Evolutionary conservation across 2,888 invertebrate species (phyloP), one percentile per base, ranked within the genome.

Genomic region (Drosophila diplacantha): DNA sequence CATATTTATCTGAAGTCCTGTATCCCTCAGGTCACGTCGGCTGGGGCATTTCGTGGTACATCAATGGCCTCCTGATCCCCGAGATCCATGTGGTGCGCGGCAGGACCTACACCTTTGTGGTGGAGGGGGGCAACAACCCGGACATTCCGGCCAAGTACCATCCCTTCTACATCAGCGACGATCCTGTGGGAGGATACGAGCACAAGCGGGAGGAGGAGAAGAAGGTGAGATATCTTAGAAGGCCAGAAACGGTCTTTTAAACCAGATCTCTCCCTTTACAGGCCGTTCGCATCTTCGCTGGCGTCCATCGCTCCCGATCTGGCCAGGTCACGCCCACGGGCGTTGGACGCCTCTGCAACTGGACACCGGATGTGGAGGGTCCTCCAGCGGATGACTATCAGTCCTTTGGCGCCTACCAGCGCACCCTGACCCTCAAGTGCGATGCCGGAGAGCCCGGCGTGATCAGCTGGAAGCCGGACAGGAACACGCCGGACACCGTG

Each of bases 41-140:
- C 34, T 96, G 96, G 96, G 96, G 97, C 29, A 94, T 96, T 69
- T 93, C 95, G 0, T 97, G 96, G 96, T 97, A 96, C 90, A 95
- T 97, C 85, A 97, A 97, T 88, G 97, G 97, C 0, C 90, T 97
- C 3, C 90, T 97, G 16, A 96, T 97, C 73, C 97, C 97, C 0
- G 97, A 95, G 90, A 93, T 97, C 75, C 93, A 95, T 85, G 93
- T 97, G 38, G 94, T 97, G 1, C 91, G 96, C 51, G 96, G 96
- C 8, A 93, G 91, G 86, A 93, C 93, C 16, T 97, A 97, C 87
- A 95, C 94, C 0, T 96, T 97, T 87, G 93, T 96, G 32, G 92
- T 93, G 3, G 97, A 97, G 88, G 96, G 95, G 1, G 97, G 97
- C 20, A 89, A 91, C 38, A 92, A 97, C 87, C 91, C 94, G 0